These are phyloP conservation scores for Eptesicus fuscus DNA, from an alignment of 2,113 vertebrate species.

Conservation along the genomic window DNA sequence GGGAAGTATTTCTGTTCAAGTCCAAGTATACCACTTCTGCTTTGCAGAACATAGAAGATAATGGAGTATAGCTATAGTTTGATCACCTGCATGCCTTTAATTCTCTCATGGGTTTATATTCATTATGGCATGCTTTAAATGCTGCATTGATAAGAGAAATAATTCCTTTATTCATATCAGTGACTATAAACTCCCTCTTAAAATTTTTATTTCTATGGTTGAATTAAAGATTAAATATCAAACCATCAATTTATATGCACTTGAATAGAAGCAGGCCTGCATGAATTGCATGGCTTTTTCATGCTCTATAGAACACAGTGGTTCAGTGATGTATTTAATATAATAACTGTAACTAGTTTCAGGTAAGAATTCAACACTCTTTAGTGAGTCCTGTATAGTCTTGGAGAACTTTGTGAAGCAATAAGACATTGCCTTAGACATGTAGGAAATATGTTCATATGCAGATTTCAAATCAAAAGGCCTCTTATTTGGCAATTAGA, in stretches of 20 bases:
- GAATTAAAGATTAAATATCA: neutral
- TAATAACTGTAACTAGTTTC: neutral
- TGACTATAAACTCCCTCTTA: neutral
- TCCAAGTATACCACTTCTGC: neutral
- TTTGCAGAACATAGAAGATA: neutral
- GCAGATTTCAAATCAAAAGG: neutral
- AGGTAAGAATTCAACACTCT: neutral
- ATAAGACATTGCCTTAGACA: neutral
- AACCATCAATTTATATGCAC: neutral
- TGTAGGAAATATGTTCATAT: neutral
- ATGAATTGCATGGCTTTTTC: neutral
- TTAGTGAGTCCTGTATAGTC: neutral
- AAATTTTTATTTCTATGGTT: neutral
- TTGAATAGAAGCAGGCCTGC: neutral
- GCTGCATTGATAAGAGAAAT: neutral
- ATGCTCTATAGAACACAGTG: neutral
- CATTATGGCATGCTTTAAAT: neutral
- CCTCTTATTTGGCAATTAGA: neutral
- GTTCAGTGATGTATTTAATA: slow-evolving; percentile 8
- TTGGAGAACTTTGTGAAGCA: neutral
- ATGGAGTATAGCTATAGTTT: neutral
- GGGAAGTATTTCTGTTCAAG: neutral
- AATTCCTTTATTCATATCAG: neutral
- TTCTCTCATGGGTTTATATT: neutral
- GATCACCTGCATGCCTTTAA: neutral